Percentiles rank a stretch among this genome's conserved stretches.
Conservation (phyloP, 2,113 vertebrate genomes). For the Dendropsophus ebraccatus region DNA sequence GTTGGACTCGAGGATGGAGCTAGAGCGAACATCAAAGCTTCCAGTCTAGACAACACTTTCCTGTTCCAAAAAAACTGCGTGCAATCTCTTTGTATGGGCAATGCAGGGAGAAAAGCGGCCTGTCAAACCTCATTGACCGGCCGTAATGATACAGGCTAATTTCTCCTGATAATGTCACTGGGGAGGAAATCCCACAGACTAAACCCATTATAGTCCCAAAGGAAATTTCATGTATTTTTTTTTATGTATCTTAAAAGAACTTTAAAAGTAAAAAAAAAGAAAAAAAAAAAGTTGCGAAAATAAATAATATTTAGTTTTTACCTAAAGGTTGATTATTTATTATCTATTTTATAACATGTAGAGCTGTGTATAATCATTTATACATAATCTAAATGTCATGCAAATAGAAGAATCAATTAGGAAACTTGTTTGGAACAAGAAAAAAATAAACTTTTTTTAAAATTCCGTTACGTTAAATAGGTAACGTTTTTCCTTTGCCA, state of each 20-base stretch:
- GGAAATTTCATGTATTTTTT: conserved; percentile 64
- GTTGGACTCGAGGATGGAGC: conserved; percentile 62
- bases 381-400: background rate
- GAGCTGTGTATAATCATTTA: background rate
- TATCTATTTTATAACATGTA: too few species aligned
- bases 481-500: too few species aligned
- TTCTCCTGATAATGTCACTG: conserved; percentile 80
- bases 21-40: conserved; percentile 74
- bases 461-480: too few species aligned
- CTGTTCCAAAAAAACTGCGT: conserved; percentile 65
- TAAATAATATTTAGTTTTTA: too few species aligned
- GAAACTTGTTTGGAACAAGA: too few species aligned
- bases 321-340: too few species aligned
- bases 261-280: too few species aligned
- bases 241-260: background rate
- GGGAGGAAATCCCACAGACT: conserved; percentile 84
- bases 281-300: too few species aligned
- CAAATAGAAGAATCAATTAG: too few species aligned
- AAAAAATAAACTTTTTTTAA: too few species aligned
- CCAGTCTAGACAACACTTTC: conserved; percentile 75
- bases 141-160: conserved; percentile 75
- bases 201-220: conserved; percentile 80
- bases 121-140: conserved; percentile 75
- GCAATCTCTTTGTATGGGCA: conserved; percentile 57
- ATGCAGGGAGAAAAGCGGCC: conserved; percentile 65